Base-by-base conservation (phyloP, 2,888 invertebrate species). In the Lithophane leautieri region DNA sequence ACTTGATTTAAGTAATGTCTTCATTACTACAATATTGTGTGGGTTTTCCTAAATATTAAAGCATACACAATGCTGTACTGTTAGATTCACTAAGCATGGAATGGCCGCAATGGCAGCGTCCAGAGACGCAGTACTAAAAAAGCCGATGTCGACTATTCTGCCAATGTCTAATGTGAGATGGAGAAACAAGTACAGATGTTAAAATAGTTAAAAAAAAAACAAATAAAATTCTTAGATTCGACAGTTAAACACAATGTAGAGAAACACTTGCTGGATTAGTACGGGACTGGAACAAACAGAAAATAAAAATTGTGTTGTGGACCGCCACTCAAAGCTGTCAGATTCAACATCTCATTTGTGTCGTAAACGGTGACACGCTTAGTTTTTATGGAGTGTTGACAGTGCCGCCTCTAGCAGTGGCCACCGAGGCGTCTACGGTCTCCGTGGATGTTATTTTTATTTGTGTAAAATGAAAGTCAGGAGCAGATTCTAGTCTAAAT, bases 401-500 rank as follows among this genome's bases (percentile, higher is more conserved):
- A 6, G 19, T 19, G 1, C 0, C 11, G 2, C 11, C 1, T 19
- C 50, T 50, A 50, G 22, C 19, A 22, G 34, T 12, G 7, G 7
- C 34, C 22, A 12, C 28, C 7, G 12, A 12, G 22, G 19, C 7
- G 3, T 61, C 12, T 22, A 2, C 0, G 0, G 22, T 12, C 34
- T 34, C 22, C 9, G 54, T 12, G 54, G 12, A n/a, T 54, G 54
- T 54, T 1, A 54, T 54, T 52, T 54, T 52, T 52, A 52, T 52
- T 22, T 52, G 9, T 52, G 52, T 22, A 9, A 4, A n/a, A n/a
- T 12, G 12, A 63, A 25, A 50, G n/a, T 14, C 42, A 6, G 50
- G 11, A 75, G n/a, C 7, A 44, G 0, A 44, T 44, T 11, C 6
- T 52, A 56, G 54, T 81, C 2, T n/a, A 54, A 62, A 75, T 52